These are phyloP conservation scores for Silurus aristotelis DNA, from an alignment of 2,797 vertebrate genomes.

Conservation along the genomic window DNA sequence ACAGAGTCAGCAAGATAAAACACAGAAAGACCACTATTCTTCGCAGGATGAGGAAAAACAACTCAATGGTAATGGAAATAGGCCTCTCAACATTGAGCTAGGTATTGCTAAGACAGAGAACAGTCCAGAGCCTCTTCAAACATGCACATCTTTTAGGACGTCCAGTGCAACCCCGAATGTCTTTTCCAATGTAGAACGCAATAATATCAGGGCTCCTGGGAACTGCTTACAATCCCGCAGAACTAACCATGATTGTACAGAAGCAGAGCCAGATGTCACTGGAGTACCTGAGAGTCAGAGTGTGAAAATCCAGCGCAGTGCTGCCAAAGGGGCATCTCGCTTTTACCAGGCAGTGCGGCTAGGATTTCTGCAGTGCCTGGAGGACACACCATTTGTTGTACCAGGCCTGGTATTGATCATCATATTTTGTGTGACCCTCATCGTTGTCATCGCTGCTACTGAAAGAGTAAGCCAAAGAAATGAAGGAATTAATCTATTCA, in stretches of 20 bases:
- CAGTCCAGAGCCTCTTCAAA: conserved; percentile 49
- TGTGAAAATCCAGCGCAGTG: background rate
- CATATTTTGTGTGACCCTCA: conserved; percentile 72
- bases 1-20: conserved; percentile 28
- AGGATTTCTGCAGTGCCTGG: conserved; percentile 68
- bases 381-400: conserved; percentile 77
- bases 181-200: background rate
- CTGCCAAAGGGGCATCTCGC: conserved; percentile 54
- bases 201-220: no score
- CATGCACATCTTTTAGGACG: conserved; percentile 35
- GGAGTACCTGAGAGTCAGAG: background rate
- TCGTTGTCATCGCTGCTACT: conserved; percentile 69
- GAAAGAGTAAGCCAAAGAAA: conserved; percentile 63
- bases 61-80: background rate
- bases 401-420: conserved; percentile 73
- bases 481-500: background rate
- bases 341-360: conserved; percentile 62
- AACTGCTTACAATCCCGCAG: background rate
- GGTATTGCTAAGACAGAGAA: conserved; percentile 57
- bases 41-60: background rate
- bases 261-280: background rate
- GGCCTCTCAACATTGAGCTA: conserved; percentile 51
- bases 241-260: background rate
- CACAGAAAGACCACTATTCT: conserved; percentile 18
- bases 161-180: background rate